Conservation (phyloP, 2,888 invertebrate species). For the Epistrophella euchroma region DNA sequence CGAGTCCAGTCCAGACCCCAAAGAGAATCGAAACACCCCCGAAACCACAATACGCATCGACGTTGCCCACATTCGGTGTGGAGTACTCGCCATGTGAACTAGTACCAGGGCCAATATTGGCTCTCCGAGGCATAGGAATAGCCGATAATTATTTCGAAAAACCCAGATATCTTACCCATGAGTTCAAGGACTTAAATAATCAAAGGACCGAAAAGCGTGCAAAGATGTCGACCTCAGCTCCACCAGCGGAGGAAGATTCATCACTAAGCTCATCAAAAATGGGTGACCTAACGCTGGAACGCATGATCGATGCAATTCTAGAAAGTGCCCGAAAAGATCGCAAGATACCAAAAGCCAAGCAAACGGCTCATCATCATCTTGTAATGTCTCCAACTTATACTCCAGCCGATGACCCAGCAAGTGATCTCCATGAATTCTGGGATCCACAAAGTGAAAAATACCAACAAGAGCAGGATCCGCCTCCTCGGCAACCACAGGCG, state of each 20-base stretch:
- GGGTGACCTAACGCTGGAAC: conserved; percentile 83
- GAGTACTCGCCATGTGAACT: conserved; percentile 82
- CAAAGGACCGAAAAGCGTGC: conserved; percentile 45
- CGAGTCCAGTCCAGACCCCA: conserved; percentile 57
- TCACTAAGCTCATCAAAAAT: conserved; percentile 81
- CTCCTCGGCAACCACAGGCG: background rate
- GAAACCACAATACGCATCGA: conserved; percentile 78
- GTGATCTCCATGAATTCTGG: conserved; percentile 83
- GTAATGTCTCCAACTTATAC: conserved; percentile 81
- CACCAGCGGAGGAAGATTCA: conserved; percentile 64
- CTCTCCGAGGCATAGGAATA: conserved; percentile 82
- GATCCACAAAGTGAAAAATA: conserved; percentile 77
- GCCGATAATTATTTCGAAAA: conserved; percentile 83
- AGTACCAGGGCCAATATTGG: conserved; percentile 81
- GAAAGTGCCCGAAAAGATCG: conserved; percentile 82
- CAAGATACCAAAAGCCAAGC: conserved; percentile 77
- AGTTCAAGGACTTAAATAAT: conserved; percentile 60
- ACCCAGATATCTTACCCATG: conserved; percentile 81
- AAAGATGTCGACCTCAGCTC: conserved; percentile 42
- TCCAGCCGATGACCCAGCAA: conserved; percentile 83
- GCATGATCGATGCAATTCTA: conserved; percentile 83
- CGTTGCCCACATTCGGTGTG: conserved; percentile 82
- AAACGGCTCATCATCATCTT: conserved; percentile 43
- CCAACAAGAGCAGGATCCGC: conserved; percentile 70
- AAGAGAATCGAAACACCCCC: conserved; percentile 63